Base-by-base conservation (phyloP, 2,797 vertebrate species). In the Thamnophis elegans region DNA sequence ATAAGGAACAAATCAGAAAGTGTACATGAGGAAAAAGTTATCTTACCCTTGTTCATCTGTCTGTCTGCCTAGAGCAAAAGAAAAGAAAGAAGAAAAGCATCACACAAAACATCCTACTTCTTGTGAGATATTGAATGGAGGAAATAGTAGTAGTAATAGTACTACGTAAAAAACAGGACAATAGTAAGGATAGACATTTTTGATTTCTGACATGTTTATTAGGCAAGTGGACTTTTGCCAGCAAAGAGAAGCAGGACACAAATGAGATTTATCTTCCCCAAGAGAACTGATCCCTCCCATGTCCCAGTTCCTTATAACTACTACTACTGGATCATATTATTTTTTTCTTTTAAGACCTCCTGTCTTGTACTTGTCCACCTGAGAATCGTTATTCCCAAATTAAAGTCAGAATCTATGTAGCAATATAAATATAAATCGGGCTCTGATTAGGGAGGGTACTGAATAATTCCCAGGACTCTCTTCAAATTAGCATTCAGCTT, bases 401-500 rank as follows among this genome's bases (percentile, higher is more conserved):
- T 59, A 14, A 0, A 0, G 20, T 94, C 11, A 51, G 73, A 26
- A 0, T 8, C 6, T 94, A 16, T 59, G 56, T 26, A 62, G 26
- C 36, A 88, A 91, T 88, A 91, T 88, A 42, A 91, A 91, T 92
- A 78, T 26, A 92, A 87, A 90, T 88, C 60, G 90, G 54, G 53
- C 20, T 82, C n/a, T 56, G 58, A 93, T 90, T 92, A 32, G 68
- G 20, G 18, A 62, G 18, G 85, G 65, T 85, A 93, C 65, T 87
- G 5, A 92, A 90, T 58, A 96, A 96, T 95, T 95, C 54, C 65
- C 92, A n/a, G 78, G 90, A 22, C 20, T 89, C 91, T 56, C 68
- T 85, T 87, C 86, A 93, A 93, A 94, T 93, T 93, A 93, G 54
- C 0, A 36, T 0, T 60, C 53, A 11, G 47, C 86, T 92, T 6